A percentile compares a stretch with the other conserved stretches of the same genome.
Evolutionary conservation across 2,888 invertebrate genomes (phyloP).

Genomic region (Dasysyrphus albostriatus): DNA sequence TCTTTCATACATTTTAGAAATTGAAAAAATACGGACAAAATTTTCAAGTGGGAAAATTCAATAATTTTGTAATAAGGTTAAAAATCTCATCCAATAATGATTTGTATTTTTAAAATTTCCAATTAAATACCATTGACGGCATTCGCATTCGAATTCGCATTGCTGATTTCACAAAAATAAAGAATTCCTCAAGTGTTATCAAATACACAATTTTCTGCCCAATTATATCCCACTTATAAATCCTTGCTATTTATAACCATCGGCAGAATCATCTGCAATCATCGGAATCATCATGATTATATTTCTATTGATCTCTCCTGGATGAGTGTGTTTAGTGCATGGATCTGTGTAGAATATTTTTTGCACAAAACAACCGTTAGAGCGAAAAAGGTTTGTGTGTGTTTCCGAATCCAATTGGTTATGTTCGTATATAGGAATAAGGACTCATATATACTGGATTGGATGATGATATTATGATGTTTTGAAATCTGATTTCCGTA

Average conservation of each 20-base stretch:
- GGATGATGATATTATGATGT: constrained; percentile 61
- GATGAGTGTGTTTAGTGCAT: background rate
- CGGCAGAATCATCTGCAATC: constrained; percentile 29
- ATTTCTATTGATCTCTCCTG: constrained; percentile 33
- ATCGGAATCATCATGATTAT: constrained; percentile 51
- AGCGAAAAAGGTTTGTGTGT: constrained; percentile 26
- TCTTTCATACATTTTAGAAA: background rate
- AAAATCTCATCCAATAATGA: background rate
- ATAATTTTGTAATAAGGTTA: constrained; percentile 4
- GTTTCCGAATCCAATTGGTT: constrained; percentile 65
- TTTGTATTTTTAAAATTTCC: constrained; percentile 15
- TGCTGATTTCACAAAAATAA: constrained; percentile 40
- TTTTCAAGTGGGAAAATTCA: background rate
- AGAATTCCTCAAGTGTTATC: constrained; percentile 52
- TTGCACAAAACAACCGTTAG: constrained; percentile 34
- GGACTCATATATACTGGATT: background rate
- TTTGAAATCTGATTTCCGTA: constrained; percentile 68
- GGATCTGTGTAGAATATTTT: constrained; percentile 14
- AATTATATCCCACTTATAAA: constrained; percentile 67
- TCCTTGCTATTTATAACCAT: constrained; percentile 43
- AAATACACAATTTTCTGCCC: constrained; percentile 67
- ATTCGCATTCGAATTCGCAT: constrained; percentile 10
- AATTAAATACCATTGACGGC: constrained; percentile 44
- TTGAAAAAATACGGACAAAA: background rate
- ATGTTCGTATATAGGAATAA: background rate